These are phyloP conservation scores for Rhineura floridana DNA, from an alignment of 2,113 vertebrate genomes.

Conservation along the genomic window DNA sequence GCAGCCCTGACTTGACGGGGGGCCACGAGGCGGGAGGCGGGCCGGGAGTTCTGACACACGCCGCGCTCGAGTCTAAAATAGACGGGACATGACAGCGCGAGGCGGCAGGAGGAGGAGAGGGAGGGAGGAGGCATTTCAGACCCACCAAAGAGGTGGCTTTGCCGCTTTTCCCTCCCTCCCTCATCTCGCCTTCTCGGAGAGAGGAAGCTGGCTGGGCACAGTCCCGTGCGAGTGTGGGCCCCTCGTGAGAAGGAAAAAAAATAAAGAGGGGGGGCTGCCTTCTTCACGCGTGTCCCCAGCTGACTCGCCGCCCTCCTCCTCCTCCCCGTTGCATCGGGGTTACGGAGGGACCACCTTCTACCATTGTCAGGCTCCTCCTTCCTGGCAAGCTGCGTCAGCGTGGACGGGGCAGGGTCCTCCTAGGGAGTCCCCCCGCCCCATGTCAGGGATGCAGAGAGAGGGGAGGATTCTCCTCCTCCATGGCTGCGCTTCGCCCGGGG, in stretches of 20 bases:
- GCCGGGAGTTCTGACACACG: background rate
- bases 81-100: conserved; percentile 24
- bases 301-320: conserved; percentile 16
- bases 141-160: background rate
- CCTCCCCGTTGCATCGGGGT: background rate
- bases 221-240: background rate
- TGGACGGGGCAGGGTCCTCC: background rate
- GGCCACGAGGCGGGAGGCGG: background rate
- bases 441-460: background rate
- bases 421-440: background rate
- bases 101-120: background rate
- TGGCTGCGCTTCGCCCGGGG: background rate
- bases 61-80: conserved; percentile 54
- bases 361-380: background rate
- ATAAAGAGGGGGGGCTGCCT: background rate
- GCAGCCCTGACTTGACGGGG: background rate
- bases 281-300: conserved; percentile 27
- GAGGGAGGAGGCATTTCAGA: conserved; percentile 2
- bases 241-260: background rate
- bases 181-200: background rate
- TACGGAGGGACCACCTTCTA: background rate
- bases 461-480: background rate
- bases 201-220: background rate
- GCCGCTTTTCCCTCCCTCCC: background rate
- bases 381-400: conserved; percentile 2